Percentiles rank a stretch among this genome's conserved stretches.
phyloP scores from a whole-genome alignment of 2,113 vertebrate species.

The Periophthalmodon schlosseri region DNA sequence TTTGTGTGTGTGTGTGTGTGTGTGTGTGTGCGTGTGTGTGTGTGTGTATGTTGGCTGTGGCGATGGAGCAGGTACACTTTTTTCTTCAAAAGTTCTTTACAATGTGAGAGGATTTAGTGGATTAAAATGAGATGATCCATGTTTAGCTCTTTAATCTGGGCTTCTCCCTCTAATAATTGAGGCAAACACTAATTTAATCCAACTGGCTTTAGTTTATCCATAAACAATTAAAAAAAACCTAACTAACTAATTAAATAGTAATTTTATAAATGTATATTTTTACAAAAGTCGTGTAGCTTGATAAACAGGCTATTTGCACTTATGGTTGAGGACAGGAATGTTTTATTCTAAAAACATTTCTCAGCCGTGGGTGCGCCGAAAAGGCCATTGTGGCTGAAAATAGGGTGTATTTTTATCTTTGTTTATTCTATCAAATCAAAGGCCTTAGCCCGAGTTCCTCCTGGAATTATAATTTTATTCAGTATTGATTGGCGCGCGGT shows the following conservation, averaged over 20 bases:
- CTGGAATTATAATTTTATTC: constrained; percentile 73
- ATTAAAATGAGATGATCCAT: constrained; percentile 9
- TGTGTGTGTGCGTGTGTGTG: background rate
- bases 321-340: constrained; percentile 6
- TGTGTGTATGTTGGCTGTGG: background rate
- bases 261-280: background rate
- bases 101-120: constrained; percentile 14
- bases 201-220: background rate
- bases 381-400: background rate
- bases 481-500: constrained; percentile 66
- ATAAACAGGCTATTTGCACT: background rate
- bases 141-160: constrained; percentile 10
- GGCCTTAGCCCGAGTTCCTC: constrained; percentile 50
- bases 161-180: background rate
- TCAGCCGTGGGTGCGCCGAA: background rate
- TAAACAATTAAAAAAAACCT: constrained; percentile 8
- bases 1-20: background rate
- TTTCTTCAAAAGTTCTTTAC: background rate
- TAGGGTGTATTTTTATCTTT: constrained; percentile 34
- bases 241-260: background rate
- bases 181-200: background rate
- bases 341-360: background rate
- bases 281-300: background rate
- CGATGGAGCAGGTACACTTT: background rate
- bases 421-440: constrained; percentile 58